Evolutionary conservation across 1,140 invertebrate species (phyloP).

Genomic region (Bombus vancouverensis): DNA sequence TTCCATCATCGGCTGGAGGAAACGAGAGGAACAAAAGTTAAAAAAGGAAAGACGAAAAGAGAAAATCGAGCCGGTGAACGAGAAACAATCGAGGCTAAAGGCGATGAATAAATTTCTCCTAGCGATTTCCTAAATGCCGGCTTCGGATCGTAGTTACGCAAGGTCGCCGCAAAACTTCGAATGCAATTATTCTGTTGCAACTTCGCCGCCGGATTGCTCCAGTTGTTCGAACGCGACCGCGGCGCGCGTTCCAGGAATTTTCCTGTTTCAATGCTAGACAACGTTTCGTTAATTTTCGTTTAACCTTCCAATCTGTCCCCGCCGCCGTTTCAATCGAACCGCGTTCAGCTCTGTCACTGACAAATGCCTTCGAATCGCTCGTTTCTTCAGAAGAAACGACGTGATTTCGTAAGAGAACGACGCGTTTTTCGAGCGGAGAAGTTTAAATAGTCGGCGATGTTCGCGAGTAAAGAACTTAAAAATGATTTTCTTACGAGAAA

Average conservation of each 20-base stretch:
- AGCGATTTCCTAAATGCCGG: conserved; percentile 62
- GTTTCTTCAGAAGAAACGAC: not conserved
- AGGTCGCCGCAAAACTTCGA: conserved; percentile 62
- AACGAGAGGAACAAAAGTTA: too few relatives aligned
- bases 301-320: not conserved
- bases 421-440: not conserved
- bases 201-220: conserved; percentile 28
- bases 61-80: not conserved
- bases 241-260: conserved; percentile 13
- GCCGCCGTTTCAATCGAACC: not conserved
- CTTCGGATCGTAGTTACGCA: conserved; percentile 54
- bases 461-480: not conserved
- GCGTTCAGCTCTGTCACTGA: not conserved
- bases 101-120: conserved; percentile 62
- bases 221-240: conserved; percentile 35
- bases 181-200: conserved; percentile 52
- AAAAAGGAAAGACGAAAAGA: not conserved
- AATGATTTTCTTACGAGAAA: not conserved
- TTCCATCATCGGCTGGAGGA: too few relatives aligned
- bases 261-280: not conserved
- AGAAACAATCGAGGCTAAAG: not conserved
- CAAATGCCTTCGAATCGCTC: not conserved
- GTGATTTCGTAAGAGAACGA: not conserved
- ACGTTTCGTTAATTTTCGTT: conserved; percentile 26
- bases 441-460: too few relatives aligned